Evolutionary conservation across 1,140 invertebrate genomes (phyloP), one percentile per base, ranked within the genome.

Genomic region (Drosophila fuyamai): DNA sequence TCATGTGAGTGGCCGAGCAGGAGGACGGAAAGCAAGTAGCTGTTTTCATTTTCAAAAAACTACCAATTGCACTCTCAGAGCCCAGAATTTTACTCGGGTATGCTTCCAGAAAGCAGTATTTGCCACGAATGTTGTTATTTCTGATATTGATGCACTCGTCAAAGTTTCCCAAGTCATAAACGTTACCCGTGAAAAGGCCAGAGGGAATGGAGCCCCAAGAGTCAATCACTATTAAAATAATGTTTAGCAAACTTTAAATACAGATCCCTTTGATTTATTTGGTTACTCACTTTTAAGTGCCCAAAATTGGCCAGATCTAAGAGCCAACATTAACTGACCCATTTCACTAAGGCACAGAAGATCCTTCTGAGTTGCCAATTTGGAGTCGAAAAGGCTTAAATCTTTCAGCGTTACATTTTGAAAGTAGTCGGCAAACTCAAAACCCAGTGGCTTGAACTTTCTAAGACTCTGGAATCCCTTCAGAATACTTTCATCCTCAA

Each of bases 131-230:
- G 9, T 44, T 23, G 0, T 35, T 16, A 5, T 63, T 50, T 1
- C 59, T 56, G 36, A 78, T 65, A 0, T 36, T 43, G 7, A 84
- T 32, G 27, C 83, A 88, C 60, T 88, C 70, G 48, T 84, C 81
- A 29, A 54, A 88, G 54, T 88, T 81, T 8, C 83, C 85, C 46
- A 90, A 36, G 36, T 88, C 74, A 62, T 73, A 47, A 47, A 40
- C 7, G n/a, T 70, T 70, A 0, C 66, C 66, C 1, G n/a, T 32
- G 1, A 70, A 36, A 2, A 70, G 4, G 5, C 62, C 62, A 12
- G 62, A 55, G 5, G 66, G 62, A 18, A 55, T 36, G 8, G 50
- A 51, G 5, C 78, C 78, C 78, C 84, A 90, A 0, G 81, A 23
- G 48, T 90, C 81, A 12, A 88, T 16, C 65, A 88, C 85, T 90